Evolutionary conservation across 2,888 invertebrate genomes (phyloP), one percentile per base, ranked within the genome.

Genomic region (Drosophila hamatofila): DNA sequence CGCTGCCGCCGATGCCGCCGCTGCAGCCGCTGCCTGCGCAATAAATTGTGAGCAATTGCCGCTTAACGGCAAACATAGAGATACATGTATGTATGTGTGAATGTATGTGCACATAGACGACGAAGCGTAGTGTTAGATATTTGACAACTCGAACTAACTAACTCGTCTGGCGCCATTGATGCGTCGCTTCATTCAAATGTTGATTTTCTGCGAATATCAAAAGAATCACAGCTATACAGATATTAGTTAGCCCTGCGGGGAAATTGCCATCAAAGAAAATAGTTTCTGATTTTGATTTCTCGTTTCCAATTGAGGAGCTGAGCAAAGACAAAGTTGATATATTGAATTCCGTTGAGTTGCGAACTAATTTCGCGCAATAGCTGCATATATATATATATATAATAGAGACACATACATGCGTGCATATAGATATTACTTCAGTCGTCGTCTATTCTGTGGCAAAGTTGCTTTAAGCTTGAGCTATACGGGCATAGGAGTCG

Each of bases 11-110:
- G n/a, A n/a, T n/a, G n/a, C n/a, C n/a, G n/a, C n/a, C n/a, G n/a
- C n/a, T n/a, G n/a, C n/a, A n/a, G n/a, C n/a, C n/a, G n/a, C n/a
- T n/a, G n/a, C n/a, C n/a, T 12, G 30, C 16, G 16, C 33, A 33
- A 12, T 23, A 33, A 25, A 55, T 14, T 16, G n/a, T 25, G 9
- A 16, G 12, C 35, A 7, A 37, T 18, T 39, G 25, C 39, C 39
- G 27, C 30, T 9, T 55, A 55, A 41, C 39, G 27, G 41, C 9
- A 41, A 41, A 41, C n/a, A 37, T 16, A 41, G 18, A 55, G 37
- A 16, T 25, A 30, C 6, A 16, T 11, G 5, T 27, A n/a, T n/a
- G n/a, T n/a, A n/a, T n/a, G n/a, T n/a, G 30, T 48, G 11, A 6
- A 16, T 35, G 5, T 16, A 3, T 51, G 11, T 33, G 8, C 18